Base-by-base conservation (phyloP, 2,797 vertebrate genomes). In the Danio jaintianensis region DNA sequence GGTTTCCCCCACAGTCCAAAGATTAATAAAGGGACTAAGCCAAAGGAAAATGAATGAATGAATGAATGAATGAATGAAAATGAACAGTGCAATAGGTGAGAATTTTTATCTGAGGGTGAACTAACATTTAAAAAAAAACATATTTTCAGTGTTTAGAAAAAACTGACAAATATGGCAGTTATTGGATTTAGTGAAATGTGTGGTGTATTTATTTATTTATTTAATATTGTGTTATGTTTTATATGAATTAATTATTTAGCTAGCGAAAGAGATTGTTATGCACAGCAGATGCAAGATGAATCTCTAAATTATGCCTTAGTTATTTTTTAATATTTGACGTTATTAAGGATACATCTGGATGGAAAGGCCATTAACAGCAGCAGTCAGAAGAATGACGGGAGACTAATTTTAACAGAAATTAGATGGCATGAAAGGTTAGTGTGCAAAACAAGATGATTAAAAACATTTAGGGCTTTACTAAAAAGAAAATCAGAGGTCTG, bases 371-470 rank as follows among this genome's bases (percentile, higher is more conserved):
- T 16, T 52, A 36, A 38, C 52, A 15, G 47, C 45, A 52, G 9
- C 29, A 52, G 5, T 53, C 16, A 7, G 9, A 18, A 52, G 67
- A 69, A 53, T 52, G 22, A 18, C 48, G 38, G 48, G 29, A 38
- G 67, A 29, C 1, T 29, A 29, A 29, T 29, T 29, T 29, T 29
- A 38, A 52, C 48, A 40, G 29, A 53, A 40, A 12, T 69, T 38
- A 12, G 29, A 69, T 38, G 29, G 15, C 47, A 52, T 69, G 48
- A 69, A 52, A 38, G 48, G 48, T 53, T 53, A 12, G 16, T 52
- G 4, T n/a, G 48, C 38, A 69, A 40, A 69, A 69, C 67, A 69
- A 53, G 29, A 53, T 53, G 48, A 69, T 53, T 18, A 52, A 52
- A 68, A 38, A 66, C 40, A 20, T 43, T 63, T 10, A 50, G 13